Percentiles rank a stretch among this genome's conserved stretches.
Conservation (phyloP, 2,113 vertebrate genomes). For the Melanotaenia duboulayi region DNA sequence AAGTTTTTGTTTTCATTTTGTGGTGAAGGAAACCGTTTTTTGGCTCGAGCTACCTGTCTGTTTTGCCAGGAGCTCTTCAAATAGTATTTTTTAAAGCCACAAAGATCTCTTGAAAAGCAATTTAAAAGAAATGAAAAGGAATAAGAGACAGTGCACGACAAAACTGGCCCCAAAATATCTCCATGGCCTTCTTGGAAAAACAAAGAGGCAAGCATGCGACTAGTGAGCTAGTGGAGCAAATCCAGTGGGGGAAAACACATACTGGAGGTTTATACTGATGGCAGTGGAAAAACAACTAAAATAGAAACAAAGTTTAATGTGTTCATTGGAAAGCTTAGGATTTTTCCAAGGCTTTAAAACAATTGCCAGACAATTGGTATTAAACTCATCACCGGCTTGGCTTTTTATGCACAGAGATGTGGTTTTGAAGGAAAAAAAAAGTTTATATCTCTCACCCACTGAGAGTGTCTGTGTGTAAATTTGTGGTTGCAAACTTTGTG, state of each 20-base stretch:
- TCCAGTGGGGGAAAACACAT: constrained; percentile 64
- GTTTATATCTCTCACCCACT: constrained; percentile 17
- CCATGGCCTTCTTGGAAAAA: constrained; percentile 57
- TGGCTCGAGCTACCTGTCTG: constrained; percentile 41
- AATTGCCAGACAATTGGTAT: constrained; percentile 47
- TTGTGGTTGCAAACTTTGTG: constrained; percentile 33
- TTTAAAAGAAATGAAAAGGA: constrained; percentile 71
- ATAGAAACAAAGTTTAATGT: constrained; percentile 49
- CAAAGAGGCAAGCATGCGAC: constrained; percentile 51
- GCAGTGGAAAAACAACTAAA: constrained; percentile 75
- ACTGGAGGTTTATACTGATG: constrained; percentile 62
- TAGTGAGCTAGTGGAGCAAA: constrained; percentile 67
- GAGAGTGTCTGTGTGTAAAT: background rate
- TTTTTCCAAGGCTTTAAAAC: constrained; percentile 48
- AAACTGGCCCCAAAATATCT: constrained; percentile 65
- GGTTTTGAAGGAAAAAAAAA: constrained; percentile 22
- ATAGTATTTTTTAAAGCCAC: constrained; percentile 62
- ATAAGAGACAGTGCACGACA: constrained; percentile 54
- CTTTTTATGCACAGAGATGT: constrained; percentile 40
- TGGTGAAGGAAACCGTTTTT: constrained; percentile 49
- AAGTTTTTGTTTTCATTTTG: constrained; percentile 64
- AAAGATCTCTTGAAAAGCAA: constrained; percentile 75
- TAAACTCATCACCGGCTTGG: constrained; percentile 44
- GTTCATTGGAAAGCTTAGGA: constrained; percentile 48
- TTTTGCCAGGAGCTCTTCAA: constrained; percentile 65